A percentile compares a stretch with the other conserved stretches of the same genome.
Evolutionary conservation across 1,140 invertebrate genomes (phyloP).

Genomic region (Eurosta solidaginis): DNA sequence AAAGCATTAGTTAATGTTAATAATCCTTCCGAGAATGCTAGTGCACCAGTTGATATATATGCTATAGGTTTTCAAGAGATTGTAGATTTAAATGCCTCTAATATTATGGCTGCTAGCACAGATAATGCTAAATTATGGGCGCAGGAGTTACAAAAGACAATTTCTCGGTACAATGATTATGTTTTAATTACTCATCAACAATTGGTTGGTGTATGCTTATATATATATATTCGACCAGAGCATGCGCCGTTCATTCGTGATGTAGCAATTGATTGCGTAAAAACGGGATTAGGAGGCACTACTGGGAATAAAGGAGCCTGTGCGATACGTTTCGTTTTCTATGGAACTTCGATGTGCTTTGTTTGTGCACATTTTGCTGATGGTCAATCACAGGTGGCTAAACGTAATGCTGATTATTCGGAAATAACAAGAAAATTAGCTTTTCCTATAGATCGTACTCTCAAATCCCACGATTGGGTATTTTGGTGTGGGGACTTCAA

Average conservation of each 20-base stretch:
- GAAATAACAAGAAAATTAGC: slow-evolving; percentile 92
- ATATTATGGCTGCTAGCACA: slow-evolving; percentile 95
- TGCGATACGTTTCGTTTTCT: slow-evolving; percentile 87
- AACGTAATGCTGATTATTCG: slow-evolving; percentile 94
- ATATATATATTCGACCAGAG: slow-evolving; percentile 88
- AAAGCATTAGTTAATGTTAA: slow-evolving; percentile 62
- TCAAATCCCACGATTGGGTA: slow-evolving; percentile 96
- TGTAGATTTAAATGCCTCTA: slow-evolving; percentile 97
- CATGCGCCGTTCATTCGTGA: slow-evolving; percentile 87
- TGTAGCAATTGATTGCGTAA: slow-evolving; percentile 92
- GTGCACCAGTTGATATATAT: slow-evolving; percentile 85
- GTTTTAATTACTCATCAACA: slow-evolving; percentile 93
- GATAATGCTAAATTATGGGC: slow-evolving; percentile 97
- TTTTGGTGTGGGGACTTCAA: slow-evolving; percentile 99
- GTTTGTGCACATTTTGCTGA: slow-evolving; percentile 99
- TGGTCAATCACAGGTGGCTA: slow-evolving; percentile 87
- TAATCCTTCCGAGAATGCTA: slow-evolving; percentile 58
- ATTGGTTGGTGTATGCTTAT: slow-evolving; percentile 96
- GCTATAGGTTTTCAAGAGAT: slow-evolving; percentile 99
- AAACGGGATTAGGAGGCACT: slow-evolving; percentile 97
- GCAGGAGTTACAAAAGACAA: slow-evolving; percentile 89
- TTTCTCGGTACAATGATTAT: slow-evolving; percentile 84
- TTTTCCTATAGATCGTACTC: slow-evolving; percentile 90
- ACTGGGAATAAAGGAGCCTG: slow-evolving; percentile 97
- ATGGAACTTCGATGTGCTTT: slow-evolving; percentile 94